Evolutionary conservation across 1,140 invertebrate genomes (phyloP).

Genomic region (Sitobion miscanthi): DNA sequence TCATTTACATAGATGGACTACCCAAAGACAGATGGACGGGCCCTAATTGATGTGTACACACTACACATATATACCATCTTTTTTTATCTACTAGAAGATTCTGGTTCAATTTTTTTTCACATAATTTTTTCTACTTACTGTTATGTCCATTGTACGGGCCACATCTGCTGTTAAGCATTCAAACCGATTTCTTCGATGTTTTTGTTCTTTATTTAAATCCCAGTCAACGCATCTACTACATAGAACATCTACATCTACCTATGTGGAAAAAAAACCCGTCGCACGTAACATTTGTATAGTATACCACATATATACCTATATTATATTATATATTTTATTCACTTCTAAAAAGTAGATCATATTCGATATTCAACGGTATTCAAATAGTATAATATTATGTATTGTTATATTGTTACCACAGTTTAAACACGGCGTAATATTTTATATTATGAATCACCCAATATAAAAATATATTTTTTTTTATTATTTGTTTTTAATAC

Average conservation of each 20-base stretch:
- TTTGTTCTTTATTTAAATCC: slow-evolving; percentile 15
- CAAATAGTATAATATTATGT: background rate
- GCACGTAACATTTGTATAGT: background rate
- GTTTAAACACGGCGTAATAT: background rate
- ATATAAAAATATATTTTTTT: background rate
- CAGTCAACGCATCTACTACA: background rate
- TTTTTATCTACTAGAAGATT: slow-evolving; percentile 50
- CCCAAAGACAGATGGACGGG: slow-evolving; percentile 51
- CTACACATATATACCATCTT: background rate
- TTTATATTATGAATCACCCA: background rate
- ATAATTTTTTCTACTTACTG: background rate
- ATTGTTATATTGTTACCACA: background rate
- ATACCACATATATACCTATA: background rate
- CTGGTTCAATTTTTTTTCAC: slow-evolving; percentile 22
- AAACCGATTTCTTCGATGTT: slow-evolving; percentile 31
- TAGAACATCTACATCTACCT: background rate
- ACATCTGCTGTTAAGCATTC: slow-evolving; percentile 54
- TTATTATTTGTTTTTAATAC: background rate
- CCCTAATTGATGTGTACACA: slow-evolving; percentile 46
- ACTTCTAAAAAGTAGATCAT: background rate
- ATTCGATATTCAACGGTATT: background rate
- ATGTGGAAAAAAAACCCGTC: background rate
- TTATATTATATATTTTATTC: background rate
- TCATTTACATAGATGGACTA: slow-evolving; percentile 55
- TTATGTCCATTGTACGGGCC: slow-evolving; percentile 11